Base-by-base conservation (phyloP, 2,888 invertebrate species). In the Clistopyga incitator region DNA sequence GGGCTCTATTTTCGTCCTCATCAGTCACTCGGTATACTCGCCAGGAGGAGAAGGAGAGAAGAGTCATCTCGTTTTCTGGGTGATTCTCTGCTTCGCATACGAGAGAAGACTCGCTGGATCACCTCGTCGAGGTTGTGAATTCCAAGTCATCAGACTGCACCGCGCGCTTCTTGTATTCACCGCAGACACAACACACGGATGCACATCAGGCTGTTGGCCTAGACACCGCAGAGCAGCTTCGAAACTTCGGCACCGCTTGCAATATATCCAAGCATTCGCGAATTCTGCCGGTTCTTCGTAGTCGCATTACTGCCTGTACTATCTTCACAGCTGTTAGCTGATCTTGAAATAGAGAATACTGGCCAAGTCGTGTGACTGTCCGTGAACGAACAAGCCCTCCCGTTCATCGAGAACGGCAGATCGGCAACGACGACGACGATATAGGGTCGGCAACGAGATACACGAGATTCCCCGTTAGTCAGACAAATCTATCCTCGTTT, bases 1-100 rank as follows among this genome's bases (percentile, higher is more conserved):
- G 61, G 74, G 64, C 74, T 78, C 90, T 92, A 92, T 92, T 92
- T 91, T 88, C 90, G 92, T 91, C 90, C 90, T 91, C 91, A 92
- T 92, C 91, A 91, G 91, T 92, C 91, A 92, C 91, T 90, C 64
- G 72, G 45, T 78, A 64, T 75, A 74, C 25, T 52, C 45, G 52
- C 71, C 47, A 61, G 50, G 45, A 45, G 76, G 15, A 18, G 20
- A 56, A 70, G 56, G 74, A 54, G 64, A 52, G 68, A 68, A 80
- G 34, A 84, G 74, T 84, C 76, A 76, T 84, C 80, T 77, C 67
- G 82, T 77, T 80, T 84, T 84, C 83, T 84, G 74, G 80, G 72
- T 74, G 80, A 84, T 80, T 84, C 83, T 84, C 72, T 47, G 61
- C 52, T 59, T 72, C 34, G 38, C 79, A 70, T 59, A 25, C 23